A percentile compares a stretch with the other conserved stretches of the same genome.
These are phyloP conservation scores for Gobio gobio DNA, from an alignment of 2,113 vertebrate genomes.

Conservation along the genomic window DNA sequence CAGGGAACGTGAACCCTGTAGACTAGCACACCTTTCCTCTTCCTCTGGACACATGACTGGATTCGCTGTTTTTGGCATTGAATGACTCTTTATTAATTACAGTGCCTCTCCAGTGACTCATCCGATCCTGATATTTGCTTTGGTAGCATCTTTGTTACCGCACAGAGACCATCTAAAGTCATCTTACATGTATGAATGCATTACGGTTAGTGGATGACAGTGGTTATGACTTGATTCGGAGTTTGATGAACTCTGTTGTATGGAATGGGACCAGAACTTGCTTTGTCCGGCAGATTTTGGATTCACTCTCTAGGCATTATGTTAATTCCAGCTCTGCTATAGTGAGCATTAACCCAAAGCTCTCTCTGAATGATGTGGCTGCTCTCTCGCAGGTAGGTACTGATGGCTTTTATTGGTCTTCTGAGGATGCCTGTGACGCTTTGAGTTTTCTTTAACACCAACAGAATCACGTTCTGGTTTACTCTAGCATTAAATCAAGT, in stretches of 20 bases:
- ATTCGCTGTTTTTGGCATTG: conserved; percentile 41
- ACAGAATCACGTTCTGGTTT: conserved; percentile 4
- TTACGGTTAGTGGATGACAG: conserved; percentile 28
- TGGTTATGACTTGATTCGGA: not conserved
- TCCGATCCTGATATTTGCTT: conserved; percentile 28
- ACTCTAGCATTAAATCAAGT: conserved; percentile 21
- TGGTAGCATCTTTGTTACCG: not conserved
- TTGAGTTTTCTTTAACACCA: conserved; percentile 17
- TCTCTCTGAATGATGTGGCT: conserved; percentile 23
- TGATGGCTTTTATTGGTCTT: not conserved
- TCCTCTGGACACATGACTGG: conserved; percentile 60
- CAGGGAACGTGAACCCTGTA: conserved; percentile 45
- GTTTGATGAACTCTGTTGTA: not conserved
- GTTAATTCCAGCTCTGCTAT: not conserved
- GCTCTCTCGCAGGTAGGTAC: conserved; percentile 6
- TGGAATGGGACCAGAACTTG: conserved; percentile 25
- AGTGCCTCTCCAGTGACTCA: conserved; percentile 37
- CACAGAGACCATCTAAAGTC: not conserved
- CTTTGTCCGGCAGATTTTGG: not conserved
- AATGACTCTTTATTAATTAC: conserved; percentile 21
- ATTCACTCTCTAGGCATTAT: not conserved
- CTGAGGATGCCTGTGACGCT: not conserved
- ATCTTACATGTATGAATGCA: conserved; percentile 16
- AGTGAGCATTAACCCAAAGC: conserved; percentile 14
- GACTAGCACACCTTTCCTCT: conserved; percentile 42